These are phyloP conservation scores for Dendrophyllia cribrosa DNA, from an alignment of 64 coral and sea anemone species.

Conservation along the genomic window DNA sequence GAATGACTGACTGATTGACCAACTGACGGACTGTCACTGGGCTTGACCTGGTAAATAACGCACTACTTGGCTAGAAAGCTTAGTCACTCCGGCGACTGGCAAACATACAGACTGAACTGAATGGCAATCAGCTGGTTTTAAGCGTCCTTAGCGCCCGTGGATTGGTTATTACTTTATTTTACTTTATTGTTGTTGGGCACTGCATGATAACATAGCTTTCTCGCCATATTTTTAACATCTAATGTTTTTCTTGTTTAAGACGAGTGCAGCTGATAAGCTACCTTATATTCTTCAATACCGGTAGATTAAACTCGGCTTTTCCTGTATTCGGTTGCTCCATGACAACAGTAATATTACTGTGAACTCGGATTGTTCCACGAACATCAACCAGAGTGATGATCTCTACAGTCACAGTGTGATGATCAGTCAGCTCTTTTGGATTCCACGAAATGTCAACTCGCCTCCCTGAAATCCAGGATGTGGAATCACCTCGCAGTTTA, in stretches of 20 bases:
- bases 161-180: too few species aligned
- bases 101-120: too few species aligned
- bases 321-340: conserved; percentile 6
- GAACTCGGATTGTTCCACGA: neutral
- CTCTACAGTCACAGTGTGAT: neutral
- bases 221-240: too few species aligned
- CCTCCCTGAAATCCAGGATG: neutral
- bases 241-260: too few species aligned
- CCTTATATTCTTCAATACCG: neutral
- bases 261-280: neutral
- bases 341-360: neutral
- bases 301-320: conserved; percentile 28
- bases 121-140: too few species aligned
- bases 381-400: neutral
- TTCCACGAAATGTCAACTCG: conserved; percentile 4
- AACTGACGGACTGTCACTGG: neutral
- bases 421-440: neutral
- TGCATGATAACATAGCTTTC: too few species aligned
- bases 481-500: neutral
- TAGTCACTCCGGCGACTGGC: too few species aligned
- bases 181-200: too few species aligned
- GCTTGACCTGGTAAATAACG: neutral
- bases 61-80: too few species aligned
- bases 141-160: too few species aligned
- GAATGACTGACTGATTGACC: neutral